Conservation (phyloP, 2,797 vertebrate species). For the Gymnodraco acuticeps region DNA sequence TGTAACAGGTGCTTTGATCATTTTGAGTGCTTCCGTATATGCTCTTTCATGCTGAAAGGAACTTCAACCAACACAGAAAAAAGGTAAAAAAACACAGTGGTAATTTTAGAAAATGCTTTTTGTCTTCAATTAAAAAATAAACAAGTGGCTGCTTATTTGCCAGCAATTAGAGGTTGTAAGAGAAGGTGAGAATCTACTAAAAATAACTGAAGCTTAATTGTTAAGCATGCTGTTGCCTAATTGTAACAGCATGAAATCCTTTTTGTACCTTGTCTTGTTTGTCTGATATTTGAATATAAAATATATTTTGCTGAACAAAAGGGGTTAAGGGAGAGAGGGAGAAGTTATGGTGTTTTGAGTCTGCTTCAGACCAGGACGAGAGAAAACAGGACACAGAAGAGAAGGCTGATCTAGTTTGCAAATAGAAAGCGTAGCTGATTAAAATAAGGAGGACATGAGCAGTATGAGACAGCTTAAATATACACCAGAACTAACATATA, state of each 20-base stretch:
- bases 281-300: background rate
- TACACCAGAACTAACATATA: conserved; percentile 10
- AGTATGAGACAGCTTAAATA: background rate
- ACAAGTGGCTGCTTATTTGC: conserved; percentile 14
- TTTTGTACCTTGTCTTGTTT: conserved; percentile 8
- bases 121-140: background rate
- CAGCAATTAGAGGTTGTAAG: conserved; percentile 21
- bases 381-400: background rate
- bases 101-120: too few relatives aligned
- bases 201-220: conserved; percentile 52
- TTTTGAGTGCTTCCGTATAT: background rate
- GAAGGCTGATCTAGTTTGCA: background rate
- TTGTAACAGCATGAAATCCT: conserved; percentile 37
- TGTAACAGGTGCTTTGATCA: background rate
- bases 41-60: background rate
- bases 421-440: background rate
- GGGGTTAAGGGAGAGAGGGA: too few relatives aligned
- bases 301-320: background rate
- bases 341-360: background rate
- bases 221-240: conserved; percentile 38
- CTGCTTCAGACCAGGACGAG: background rate
- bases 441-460: background rate
- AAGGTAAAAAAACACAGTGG: background rate
- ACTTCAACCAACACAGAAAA: background rate
- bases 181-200: conserved; percentile 23